Base-by-base conservation (phyloP, 2,797 vertebrate genomes). In the Oreortyx pictus region DNA sequence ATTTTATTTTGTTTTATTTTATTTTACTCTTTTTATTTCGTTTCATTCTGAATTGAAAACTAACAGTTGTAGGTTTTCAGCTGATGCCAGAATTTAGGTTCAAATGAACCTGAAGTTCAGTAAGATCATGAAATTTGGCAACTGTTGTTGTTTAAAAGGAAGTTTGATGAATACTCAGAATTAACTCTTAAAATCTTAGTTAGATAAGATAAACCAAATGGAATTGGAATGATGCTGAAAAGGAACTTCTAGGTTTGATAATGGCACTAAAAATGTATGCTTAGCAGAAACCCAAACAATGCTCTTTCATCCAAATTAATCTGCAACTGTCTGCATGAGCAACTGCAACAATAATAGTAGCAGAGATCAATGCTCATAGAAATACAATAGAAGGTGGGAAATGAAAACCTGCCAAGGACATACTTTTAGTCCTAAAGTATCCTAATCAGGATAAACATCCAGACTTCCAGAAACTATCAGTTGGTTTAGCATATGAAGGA, bases 101-200 rank as follows among this genome's bases (percentile, higher is more conserved):
- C 64, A 81, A 82, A 92, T 70, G 66, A 89, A 70, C 74, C 44
- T 62, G 5, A 72, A 25, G 67, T 84, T 94, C 83, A 90, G 25
- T 16, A 84, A 76, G 74, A 62, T 70, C 56, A 20, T n/a, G 31
- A 46, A 89, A 86, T n/a, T 31, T 95, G 82, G 56, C 76, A 81
- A 33, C 62, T 57, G 24, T 66, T 37, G 11, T 33, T 81, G 37
- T 73, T 90, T 33, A 76, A 94, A 86, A 92, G 89, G 82, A 95
- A 89, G 60, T 41, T 82, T 65, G 68, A 76, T 72, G 75, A 82
- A 66, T 62, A 39, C 50, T 81, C 39, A 54, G 49, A 47, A 74
- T 90, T 65, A 87, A 61, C 54, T 71, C 11, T 89, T 25, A 16
- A 84, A 89, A 67, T 56, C 31, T 37, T 39, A 5, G 3, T 33